Evolutionary conservation across 2,797 vertebrate genomes (phyloP).

Genomic region (Denticeps clupeoides): DNA sequence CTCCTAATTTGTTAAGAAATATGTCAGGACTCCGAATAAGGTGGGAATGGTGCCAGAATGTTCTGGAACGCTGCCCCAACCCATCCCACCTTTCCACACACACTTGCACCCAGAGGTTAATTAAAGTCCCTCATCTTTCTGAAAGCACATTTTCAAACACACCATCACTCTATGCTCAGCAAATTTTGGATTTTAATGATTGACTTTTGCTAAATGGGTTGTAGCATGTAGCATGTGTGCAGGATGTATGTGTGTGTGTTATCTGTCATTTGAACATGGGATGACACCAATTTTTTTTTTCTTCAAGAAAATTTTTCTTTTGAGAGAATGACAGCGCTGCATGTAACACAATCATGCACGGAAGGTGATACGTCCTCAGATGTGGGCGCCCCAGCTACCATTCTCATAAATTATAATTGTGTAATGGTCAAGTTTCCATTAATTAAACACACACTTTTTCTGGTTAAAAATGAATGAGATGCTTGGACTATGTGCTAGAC

Average conservation of each 20-base stretch:
- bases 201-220: slow-evolving; percentile 22
- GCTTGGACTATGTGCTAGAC: too few species aligned
- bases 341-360: too few species aligned
- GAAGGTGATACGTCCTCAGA: too few species aligned
- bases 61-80: slow-evolving; percentile 34
- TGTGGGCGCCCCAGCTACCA: too few species aligned
- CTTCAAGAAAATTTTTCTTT: too few species aligned
- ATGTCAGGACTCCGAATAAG: slow-evolving; percentile 43
- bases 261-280: too few species aligned
- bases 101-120: slow-evolving; percentile 42
- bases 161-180: slow-evolving; percentile 50
- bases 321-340: too few species aligned
- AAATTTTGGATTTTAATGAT: slow-evolving; percentile 52
- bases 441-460: too few species aligned
- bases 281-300: too few species aligned
- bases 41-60: slow-evolving; percentile 46
- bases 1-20: slow-evolving; percentile 49
- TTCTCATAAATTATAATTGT: too few species aligned
- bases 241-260: not conserved
- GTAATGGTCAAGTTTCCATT: too few species aligned
- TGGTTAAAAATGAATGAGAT: too few species aligned
- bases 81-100: slow-evolving; percentile 17
- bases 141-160: slow-evolving; percentile 57
- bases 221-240: slow-evolving; percentile 9
- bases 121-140: slow-evolving; percentile 49